These are phyloP conservation scores for Sterna hirundo DNA, from an alignment of 2,113 vertebrate genomes.

Conservation along the genomic window DNA sequence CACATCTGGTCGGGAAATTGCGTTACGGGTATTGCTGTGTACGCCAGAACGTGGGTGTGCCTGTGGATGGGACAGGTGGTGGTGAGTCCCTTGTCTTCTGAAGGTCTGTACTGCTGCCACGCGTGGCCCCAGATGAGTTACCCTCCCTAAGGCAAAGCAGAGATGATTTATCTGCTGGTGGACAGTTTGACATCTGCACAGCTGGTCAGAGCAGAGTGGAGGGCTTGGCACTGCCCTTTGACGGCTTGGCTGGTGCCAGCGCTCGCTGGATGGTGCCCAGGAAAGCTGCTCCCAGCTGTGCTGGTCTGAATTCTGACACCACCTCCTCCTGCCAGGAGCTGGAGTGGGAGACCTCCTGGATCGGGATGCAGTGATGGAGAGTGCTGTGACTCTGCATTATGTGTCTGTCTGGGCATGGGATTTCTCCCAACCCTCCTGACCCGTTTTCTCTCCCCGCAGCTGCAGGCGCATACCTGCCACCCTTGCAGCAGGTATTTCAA, in stretches of 20 bases:
- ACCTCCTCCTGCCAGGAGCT: not conserved
- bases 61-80: fast-evolving
- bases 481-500: constrained; percentile 98
- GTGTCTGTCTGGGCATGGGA: not conserved
- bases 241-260: fast-evolving
- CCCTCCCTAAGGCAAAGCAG: not conserved
- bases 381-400: fast-evolving
- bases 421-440: not conserved
- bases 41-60: fast-evolving
- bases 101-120: too few species aligned
- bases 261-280: not conserved
- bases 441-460: constrained; percentile 69
- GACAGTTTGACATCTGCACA: not conserved
- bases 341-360: not conserved
- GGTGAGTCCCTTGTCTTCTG: not conserved
- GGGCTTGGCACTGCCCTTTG: not conserved
- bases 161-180: not conserved
- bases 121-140: fast-evolving
- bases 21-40: fast-evolving
- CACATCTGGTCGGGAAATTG: not conserved
- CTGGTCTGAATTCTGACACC: not conserved
- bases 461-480: constrained; percentile 91
- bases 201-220: not conserved
- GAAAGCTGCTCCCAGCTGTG: not conserved
- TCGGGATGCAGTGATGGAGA: not conserved